Evolutionary conservation across 2,888 invertebrate genomes (phyloP), one percentile per base, ranked within the genome.

Genomic region (Tenthredo mesomela): DNA sequence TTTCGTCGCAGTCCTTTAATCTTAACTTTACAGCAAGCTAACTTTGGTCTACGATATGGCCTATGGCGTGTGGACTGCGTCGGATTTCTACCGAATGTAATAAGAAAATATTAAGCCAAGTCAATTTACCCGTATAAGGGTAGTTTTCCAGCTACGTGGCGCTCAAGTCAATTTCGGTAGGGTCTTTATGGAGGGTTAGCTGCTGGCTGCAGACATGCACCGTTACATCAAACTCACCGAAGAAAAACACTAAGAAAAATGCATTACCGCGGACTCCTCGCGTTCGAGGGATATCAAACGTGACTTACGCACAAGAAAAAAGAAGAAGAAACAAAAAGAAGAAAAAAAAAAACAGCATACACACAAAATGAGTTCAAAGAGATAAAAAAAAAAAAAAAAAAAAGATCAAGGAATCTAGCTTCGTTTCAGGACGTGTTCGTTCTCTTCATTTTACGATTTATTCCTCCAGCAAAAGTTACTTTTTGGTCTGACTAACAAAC

Each of bases 111-210:
- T 29, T 61, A 40, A 80, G 58, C 61, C 61, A 50, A 58, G 61
- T 80, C 80, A 80, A 80, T 61, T 40, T 80, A 61, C 33, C 67
- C 61, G 61, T 61, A 61, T 61, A 61, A 80, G 80, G 58, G 80
- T 80, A 80, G 80, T 80, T 80, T 80, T 80, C 61, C 80, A 80
- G 61, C 61, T 80, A 61, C 80, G 80, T 80, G 80, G 50, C 61
- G 80, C 61, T 21, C 50, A 5, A 61, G 80, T 61, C 80, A 80
- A 80, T 80, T 80, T 80, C 18, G 80, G 61, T 40, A 21, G 58
- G 80, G 80, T 80, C 80, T 80, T 80, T 80, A 80, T 18, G 80
- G 40, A 61, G 80, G 80, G 80, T 61, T 54, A 29, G 61, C 61
- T 80, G 58, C 40, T 80, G 21, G 80, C 6, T 80, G 80, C 58